Base-by-base conservation (phyloP, 2,113 vertebrate species). In the Takifugu flavidus region DNA sequence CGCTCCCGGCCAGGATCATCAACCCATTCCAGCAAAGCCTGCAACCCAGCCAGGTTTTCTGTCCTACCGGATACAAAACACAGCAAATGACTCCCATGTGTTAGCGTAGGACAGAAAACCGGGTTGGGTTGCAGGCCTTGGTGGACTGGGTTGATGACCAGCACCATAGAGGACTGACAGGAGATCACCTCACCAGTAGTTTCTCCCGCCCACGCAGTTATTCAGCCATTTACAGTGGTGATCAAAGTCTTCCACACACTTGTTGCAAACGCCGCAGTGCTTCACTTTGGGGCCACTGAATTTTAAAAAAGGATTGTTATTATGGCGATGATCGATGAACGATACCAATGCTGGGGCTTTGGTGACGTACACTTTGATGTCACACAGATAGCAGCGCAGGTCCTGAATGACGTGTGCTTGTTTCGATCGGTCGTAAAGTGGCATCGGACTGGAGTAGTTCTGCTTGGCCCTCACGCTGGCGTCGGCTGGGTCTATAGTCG, bases 141-240 rank as follows among this genome's bases (percentile, higher is more conserved):
- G 1, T 39, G 11, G 34, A 39, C 34, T 8, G 34, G 34, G 7
- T 39, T 39, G 34, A 39, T 39, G 34, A 39, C 34, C 34, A 8
- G 1, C 4, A 11, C 45, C 2, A 5, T 5, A n/a, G n/a, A 47
- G 4, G 13, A n/a, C 45, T n/a, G 13, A 13, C 6, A 6, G 13
- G 13, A 14, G n/a, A 1, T 15, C 0, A 12, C 34, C 90, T 91
- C 79, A 92, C 93, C 90, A 69, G 70, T 94, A 94, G 79, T 94
- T 93, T 56, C 90, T 89, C 10, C 82, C 80, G 6, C 93, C 91
- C n/a, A 93, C 89, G 4, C 93, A 93, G 67, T 87, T 94, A 84
- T 93, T 94, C 46, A 94, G 82, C 91, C 92, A 94, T 52, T 90
- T 91, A 75, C 93, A 94, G 56, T 94, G 93, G 53, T 93, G 92